phyloP scores from a whole-genome alignment of 2,797 vertebrate genomes.

The Novumbra hubbsi region DNA sequence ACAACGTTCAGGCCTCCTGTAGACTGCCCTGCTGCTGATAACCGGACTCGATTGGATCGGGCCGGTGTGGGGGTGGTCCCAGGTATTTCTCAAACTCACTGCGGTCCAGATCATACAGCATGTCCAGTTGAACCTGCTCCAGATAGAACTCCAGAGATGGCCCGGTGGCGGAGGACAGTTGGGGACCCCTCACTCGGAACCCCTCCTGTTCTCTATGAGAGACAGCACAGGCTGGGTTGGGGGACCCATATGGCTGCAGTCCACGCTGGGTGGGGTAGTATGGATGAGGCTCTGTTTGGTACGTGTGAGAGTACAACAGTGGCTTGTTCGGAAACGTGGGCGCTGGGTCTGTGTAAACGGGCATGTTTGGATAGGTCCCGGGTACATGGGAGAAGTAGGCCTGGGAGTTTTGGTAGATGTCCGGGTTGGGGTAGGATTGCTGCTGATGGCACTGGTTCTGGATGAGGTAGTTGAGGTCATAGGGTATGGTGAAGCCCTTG shows the following conservation, averaged over 20 bases:
- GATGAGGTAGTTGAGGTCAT: constrained; percentile 75
- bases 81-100: constrained; percentile 95
- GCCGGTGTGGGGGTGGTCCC: constrained; percentile 69
- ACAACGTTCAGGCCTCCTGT: constrained; percentile 35
- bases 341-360: constrained; percentile 16
- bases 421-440: constrained; percentile 44
- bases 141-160: constrained; percentile 71
- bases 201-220: constrained; percentile 51
- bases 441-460: constrained; percentile 65
- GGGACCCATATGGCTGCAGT: constrained; percentile 58
- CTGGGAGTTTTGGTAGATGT: constrained; percentile 32
- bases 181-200: constrained; percentile 54
- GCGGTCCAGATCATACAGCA: constrained; percentile 89
- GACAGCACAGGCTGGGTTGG: constrained; percentile 59
- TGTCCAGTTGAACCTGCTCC: constrained; percentile 80
- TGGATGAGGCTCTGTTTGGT: constrained; percentile 62
- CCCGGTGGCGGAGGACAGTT: constrained; percentile 56
- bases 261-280: constrained; percentile 72
- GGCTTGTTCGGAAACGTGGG: constrained; percentile 35
- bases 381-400: constrained; percentile 17
- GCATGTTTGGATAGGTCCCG: constrained; percentile 32
- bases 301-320: constrained; percentile 50
- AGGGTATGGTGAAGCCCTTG: constrained; percentile 64
- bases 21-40: constrained; percentile 45
- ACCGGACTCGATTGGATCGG: constrained; percentile 59